phyloP scores from a whole-genome alignment of 2,888 invertebrate species.

The Drosophila borealis region DNA sequence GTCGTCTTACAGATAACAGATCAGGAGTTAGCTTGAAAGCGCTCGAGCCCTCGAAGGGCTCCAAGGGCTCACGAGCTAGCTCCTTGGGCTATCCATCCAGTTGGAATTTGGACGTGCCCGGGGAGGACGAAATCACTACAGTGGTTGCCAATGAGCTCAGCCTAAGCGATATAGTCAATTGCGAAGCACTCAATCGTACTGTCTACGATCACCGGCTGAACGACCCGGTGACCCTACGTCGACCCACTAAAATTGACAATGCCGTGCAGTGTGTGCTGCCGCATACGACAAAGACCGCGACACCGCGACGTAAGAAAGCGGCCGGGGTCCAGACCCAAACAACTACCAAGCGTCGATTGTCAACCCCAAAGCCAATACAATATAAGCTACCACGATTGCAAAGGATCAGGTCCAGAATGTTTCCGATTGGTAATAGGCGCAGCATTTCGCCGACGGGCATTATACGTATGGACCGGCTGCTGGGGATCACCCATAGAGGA shows the following conservation, averaged over 20 bases:
- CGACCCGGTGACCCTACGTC: background rate
- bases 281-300: background rate
- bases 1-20: slow-evolving; percentile 12
- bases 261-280: slow-evolving; percentile 26
- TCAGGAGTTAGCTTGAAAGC: slow-evolving; percentile 29
- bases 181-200: slow-evolving; percentile 37
- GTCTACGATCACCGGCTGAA: slow-evolving; percentile 27
- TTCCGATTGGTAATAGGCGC: background rate
- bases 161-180: slow-evolving; percentile 30
- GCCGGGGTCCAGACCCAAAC: slow-evolving; percentile 10
- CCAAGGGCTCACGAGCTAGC: slow-evolving; percentile 46
- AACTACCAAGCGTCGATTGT: no score
- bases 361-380: background rate
- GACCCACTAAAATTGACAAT: background rate
- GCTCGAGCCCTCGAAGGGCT: slow-evolving; percentile 10
- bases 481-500: background rate
- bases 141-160: background rate
- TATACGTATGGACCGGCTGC: background rate
- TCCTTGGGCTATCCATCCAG: slow-evolving; percentile 56
- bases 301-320: background rate
- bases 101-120: slow-evolving; percentile 36
- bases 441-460: background rate
- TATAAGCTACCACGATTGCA: background rate
- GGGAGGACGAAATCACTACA: background rate
- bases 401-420: background rate